Base-by-base conservation (phyloP, 2,888 invertebrate species). In the Drosophila anceps region DNA sequence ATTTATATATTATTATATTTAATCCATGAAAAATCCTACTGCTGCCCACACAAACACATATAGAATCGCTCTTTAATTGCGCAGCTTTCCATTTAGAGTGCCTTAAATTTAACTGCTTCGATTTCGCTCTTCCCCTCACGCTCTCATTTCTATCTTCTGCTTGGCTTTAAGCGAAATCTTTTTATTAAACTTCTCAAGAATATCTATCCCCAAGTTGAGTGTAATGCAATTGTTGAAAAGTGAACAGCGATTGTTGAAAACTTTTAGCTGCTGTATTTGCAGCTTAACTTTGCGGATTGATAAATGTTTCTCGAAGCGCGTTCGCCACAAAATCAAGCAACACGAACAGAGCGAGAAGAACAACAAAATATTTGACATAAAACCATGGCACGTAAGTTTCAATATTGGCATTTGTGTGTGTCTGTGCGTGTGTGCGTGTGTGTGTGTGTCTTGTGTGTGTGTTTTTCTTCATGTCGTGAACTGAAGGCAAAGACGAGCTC, bases 331-430 rank as follows among this genome's bases (percentile, higher is more conserved):
- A 69, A 69, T 74, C 74, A 73, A 64, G 79, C 79, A 73, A 35
- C 55, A 41, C 62, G 50, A 59, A 43, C 46, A 33, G 33, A 31
- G 48, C 48, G 60, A 54, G 29, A 53, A 53, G 44, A 39, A 50
- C 60, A 61, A 48, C 61, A 75, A 84, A 87, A 87, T 87, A 82
- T 87, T 83, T 83, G 84, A 83, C 85, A 82, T 76, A 68, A 79
- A 79, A 71, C 68, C 82, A 72, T 69, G 58, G 76, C 69, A 76
- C 76, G 73, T 76, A 87, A 76, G 73, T 73, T 82, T 75, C 65
- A 73, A 78, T 87, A 87, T 84, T 81, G 82, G 62, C 81, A 69
- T 39, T 60, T 64, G 57, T 57, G 46, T 58, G 29, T 24, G 51
- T 27, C 31, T 37, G 46, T 27, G 50, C 46, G 20, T 55, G 35